Evolutionary conservation across 2,113 vertebrate genomes (phyloP).

Genomic region (Callospermophilus lateralis): DNA sequence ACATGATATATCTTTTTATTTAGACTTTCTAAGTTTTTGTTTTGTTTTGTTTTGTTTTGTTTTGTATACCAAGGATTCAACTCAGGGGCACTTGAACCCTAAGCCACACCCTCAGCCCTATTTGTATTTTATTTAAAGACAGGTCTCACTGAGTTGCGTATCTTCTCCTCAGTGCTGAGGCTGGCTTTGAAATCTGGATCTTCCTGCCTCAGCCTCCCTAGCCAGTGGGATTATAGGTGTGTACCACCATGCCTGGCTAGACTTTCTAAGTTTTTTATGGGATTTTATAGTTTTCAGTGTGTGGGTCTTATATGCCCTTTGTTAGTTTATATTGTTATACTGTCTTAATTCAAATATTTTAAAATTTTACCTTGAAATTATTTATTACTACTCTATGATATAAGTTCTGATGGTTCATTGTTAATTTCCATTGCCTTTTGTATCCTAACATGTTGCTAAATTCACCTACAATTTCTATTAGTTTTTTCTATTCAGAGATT

Average conservation of each 20-base stretch:
- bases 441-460: background rate
- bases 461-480: background rate
- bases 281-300: constrained; percentile 3
- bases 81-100: too few relatives aligned
- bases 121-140: too few relatives aligned
- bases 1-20: background rate
- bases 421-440: background rate
- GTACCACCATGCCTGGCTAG: too few relatives aligned
- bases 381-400: background rate
- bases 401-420: background rate
- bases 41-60: too few relatives aligned
- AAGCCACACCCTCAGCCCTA: too few relatives aligned
- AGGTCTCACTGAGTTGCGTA: too few relatives aligned
- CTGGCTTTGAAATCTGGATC: too few relatives aligned
- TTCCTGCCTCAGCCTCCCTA: too few relatives aligned
- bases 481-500: constrained; percentile 10
- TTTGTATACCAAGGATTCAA: too few relatives aligned
- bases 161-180: too few relatives aligned
- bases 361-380: background rate
- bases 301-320: background rate
- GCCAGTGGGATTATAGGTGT: too few relatives aligned
- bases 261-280: background rate
- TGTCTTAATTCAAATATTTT: background rate
- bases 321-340: background rate
- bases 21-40: background rate